Percentiles rank a stretch among this genome's conserved stretches.
phyloP scores from a whole-genome alignment of 2,113 vertebrate genomes.

The Myodes glareolus region DNA sequence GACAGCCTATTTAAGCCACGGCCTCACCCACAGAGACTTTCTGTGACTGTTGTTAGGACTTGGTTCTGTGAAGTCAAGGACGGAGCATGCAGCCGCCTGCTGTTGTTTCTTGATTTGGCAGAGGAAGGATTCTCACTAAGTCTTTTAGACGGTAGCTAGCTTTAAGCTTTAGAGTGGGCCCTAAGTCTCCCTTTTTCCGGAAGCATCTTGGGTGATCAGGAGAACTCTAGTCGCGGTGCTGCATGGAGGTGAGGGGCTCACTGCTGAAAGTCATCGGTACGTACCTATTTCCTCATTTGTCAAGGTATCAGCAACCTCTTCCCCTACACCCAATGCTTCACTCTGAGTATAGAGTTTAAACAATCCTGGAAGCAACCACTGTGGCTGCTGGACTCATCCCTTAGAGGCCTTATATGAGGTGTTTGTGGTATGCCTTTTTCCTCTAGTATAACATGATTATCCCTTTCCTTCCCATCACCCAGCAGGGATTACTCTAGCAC shows the following conservation, averaged over 20 bases:
- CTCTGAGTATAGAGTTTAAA: background rate
- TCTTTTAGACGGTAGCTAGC: background rate
- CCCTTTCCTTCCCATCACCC: background rate
- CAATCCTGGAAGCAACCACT: background rate
- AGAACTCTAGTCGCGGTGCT: background rate
- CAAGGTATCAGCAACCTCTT: background rate
- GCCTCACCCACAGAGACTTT: background rate
- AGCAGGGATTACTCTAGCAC: background rate
- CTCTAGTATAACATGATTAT: background rate
- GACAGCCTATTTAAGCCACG: background rate
- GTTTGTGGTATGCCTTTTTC: background rate
- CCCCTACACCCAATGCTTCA: background rate
- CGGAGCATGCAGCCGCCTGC: background rate
- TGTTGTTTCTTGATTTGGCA: background rate
- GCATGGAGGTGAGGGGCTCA: background rate
- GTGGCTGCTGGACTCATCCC: background rate
- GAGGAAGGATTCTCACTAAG: background rate
- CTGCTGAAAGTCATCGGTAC: background rate
- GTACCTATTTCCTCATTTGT: background rate
- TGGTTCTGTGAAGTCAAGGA: background rate
- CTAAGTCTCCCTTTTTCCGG: background rate
- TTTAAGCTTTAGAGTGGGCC: background rate
- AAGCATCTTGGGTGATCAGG: background rate
- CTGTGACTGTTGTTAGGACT: background rate
- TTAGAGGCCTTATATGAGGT: conserved; percentile 7